Evolutionary conservation across 2,888 invertebrate genomes (phyloP).

Genomic region (Cryptus armator): DNA sequence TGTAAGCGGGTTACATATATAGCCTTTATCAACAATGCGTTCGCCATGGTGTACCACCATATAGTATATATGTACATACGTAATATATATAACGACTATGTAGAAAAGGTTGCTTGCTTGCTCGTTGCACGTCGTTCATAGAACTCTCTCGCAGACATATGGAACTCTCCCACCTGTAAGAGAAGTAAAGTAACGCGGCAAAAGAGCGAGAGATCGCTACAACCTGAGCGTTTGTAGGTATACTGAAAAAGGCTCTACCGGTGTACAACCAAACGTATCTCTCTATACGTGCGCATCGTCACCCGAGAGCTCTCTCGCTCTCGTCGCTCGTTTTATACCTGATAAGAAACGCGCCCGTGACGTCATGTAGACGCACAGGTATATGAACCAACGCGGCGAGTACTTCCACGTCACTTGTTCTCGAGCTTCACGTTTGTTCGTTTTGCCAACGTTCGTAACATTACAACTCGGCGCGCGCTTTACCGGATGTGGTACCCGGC

Average conservation of each 20-base stretch:
- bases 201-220: slow-evolving; percentile 14
- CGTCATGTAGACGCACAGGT: slow-evolving; percentile 82
- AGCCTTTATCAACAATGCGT: slow-evolving; percentile 49
- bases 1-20: neutral
- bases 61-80: slow-evolving; percentile 1
- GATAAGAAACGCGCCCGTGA: slow-evolving; percentile 83
- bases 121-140: slow-evolving; percentile 39
- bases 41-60: slow-evolving; percentile 11
- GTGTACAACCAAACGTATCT: neutral
- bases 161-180: slow-evolving; percentile 14
- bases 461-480: neutral
- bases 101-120: neutral
- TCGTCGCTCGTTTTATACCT: slow-evolving; percentile 71
- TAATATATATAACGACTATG: neutral
- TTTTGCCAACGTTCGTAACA: slow-evolving; percentile 49
- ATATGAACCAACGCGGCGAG: slow-evolving; percentile 82
- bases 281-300: neutral
- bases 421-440: slow-evolving; percentile 78
- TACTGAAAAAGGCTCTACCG: neutral
- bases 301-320: slow-evolving; percentile 33
- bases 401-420: slow-evolving; percentile 84
- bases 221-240: slow-evolving; percentile 13
- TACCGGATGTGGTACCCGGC: neutral
- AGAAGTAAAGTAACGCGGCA: neutral
- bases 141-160: slow-evolving; percentile 36